These are phyloP conservation scores for Drosophila virilis DNA, from an alignment of 1,140 invertebrate genomes.

Conservation along the genomic window DNA sequence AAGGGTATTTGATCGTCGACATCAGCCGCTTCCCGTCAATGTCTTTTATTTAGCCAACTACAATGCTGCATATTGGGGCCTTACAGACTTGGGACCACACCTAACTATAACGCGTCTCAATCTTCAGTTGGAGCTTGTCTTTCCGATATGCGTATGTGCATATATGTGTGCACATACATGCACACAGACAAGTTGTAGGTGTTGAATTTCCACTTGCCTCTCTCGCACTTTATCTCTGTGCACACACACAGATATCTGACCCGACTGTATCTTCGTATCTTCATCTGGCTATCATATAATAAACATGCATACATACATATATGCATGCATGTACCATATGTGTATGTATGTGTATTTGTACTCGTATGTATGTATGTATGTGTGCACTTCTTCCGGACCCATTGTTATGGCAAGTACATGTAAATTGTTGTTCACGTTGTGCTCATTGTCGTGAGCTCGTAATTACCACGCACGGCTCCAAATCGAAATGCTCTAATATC, in stretches of 20 bases:
- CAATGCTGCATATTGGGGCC: conserved; percentile 20
- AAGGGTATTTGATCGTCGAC: too few species aligned
- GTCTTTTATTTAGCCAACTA: too few species aligned
- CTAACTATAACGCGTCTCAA: conserved; percentile 34
- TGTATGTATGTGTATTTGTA: not conserved
- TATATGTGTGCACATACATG: too few species aligned
- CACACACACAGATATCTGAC: too few species aligned
- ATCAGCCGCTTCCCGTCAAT: too few species aligned
- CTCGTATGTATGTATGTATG: not conserved
- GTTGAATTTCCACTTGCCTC: conserved; percentile 30
- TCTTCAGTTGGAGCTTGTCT: conserved; percentile 15
- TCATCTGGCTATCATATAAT: conserved; percentile 34
- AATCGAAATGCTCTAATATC: conserved; percentile 18
- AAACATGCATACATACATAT: not conserved
- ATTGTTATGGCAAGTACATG: conserved; percentile 79
- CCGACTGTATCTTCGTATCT: conserved; percentile 11
- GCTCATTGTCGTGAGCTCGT: conserved; percentile 73
- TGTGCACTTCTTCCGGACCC: conserved; percentile 69
- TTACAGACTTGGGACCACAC: conserved; percentile 23
- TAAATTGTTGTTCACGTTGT: conserved; percentile 73
- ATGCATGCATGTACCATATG: not conserved
- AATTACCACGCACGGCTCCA: conserved; percentile 61
- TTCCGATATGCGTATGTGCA: not conserved
- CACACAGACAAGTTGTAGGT: conserved; percentile 20
- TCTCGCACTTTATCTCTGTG: not conserved